Conservation (phyloP, 2,888 invertebrate genomes). For the Periphyllus acericola region DNA sequence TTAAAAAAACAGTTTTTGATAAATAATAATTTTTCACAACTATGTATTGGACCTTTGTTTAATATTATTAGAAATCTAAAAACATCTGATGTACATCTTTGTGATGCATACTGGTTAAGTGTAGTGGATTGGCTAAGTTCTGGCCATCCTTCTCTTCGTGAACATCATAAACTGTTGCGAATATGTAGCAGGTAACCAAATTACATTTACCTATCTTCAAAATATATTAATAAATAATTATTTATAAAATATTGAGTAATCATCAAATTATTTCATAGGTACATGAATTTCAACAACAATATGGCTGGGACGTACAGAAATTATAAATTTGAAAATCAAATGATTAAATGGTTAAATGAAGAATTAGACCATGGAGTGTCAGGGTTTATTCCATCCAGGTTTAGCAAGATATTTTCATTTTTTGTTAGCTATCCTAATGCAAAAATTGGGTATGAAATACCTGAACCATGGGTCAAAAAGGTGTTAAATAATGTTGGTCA, state of each 20-base stretch:
- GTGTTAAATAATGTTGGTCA: constrained; percentile 40
- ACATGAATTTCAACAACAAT: constrained; percentile 56
- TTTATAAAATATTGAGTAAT: neutral
- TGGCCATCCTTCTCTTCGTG: neutral
- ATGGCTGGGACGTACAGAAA: constrained; percentile 52
- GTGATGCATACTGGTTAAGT: constrained; percentile 58
- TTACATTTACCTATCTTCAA: neutral
- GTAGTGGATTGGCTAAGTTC: constrained; percentile 46
- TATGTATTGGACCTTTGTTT: constrained; percentile 44
- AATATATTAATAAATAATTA: neutral
- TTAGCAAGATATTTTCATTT: constrained; percentile 56
- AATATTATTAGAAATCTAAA: constrained; percentile 54
- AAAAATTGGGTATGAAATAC: constrained; percentile 41
- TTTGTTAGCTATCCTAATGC: constrained; percentile 48
- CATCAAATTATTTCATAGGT: constrained; percentile 38
- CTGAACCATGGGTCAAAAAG: constrained; percentile 39
- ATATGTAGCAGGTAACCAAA: constrained; percentile 45
- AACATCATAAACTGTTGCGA: constrained; percentile 30
- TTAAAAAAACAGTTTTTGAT: constrained; percentile 50
- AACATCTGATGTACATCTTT: constrained; percentile 52
- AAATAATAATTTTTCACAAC: constrained; percentile 34
- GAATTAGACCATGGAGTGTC: constrained; percentile 49
- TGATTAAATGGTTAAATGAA: constrained; percentile 50
- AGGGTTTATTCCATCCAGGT: constrained; percentile 44
- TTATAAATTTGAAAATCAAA: constrained; percentile 52